Evolutionary conservation across 2,888 invertebrate genomes (phyloP).

Genomic region (Acanthosoma haemorrhoidale): DNA sequence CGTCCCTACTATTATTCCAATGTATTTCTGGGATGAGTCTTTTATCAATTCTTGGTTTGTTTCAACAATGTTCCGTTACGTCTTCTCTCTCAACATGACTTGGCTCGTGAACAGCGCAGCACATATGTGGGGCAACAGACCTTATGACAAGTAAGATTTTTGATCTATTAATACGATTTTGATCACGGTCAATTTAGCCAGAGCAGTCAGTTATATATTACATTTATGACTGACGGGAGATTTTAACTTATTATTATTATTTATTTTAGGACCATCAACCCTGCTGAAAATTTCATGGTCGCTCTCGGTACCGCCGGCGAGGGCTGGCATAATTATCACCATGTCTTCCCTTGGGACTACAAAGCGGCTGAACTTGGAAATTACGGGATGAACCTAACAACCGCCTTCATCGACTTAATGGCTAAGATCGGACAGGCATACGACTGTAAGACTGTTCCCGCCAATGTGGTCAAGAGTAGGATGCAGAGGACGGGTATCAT

Average conservation of each 20-base stretch:
- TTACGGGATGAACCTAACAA: slow-evolving; percentile 43
- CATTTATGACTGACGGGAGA: no score
- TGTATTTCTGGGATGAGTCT: slow-evolving; percentile 71
- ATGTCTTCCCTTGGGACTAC: slow-evolving; percentile 51
- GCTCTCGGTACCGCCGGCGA: slow-evolving; percentile 42
- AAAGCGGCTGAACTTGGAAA: slow-evolving; percentile 44
- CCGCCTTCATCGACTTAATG: slow-evolving; percentile 52
- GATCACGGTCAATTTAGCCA: no score
- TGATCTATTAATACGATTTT: no score
- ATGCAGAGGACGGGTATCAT: slow-evolving; percentile 71
- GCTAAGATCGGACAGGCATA: slow-evolving; percentile 74
- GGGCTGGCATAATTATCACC: slow-evolving; percentile 56
- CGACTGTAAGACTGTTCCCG: slow-evolving; percentile 73
- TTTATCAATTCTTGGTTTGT: slow-evolving; percentile 62
- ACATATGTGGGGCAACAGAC: slow-evolving; percentile 71
- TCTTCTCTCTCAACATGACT: slow-evolving; percentile 73
- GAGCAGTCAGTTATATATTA: no score
- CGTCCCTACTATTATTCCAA: slow-evolving; percentile 68
- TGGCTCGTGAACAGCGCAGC: slow-evolving; percentile 89
- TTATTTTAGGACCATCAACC: slow-evolving; percentile 44
- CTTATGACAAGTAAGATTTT: slow-evolving; percentile 49
- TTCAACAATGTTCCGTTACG: slow-evolving; percentile 68
- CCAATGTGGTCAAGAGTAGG: slow-evolving; percentile 64
- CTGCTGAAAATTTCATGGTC: slow-evolving; percentile 42
- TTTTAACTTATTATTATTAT: no score